These are phyloP conservation scores for Chalcosyrphus nemorum DNA, from an alignment of 2,888 invertebrate species.

Conservation along the genomic window DNA sequence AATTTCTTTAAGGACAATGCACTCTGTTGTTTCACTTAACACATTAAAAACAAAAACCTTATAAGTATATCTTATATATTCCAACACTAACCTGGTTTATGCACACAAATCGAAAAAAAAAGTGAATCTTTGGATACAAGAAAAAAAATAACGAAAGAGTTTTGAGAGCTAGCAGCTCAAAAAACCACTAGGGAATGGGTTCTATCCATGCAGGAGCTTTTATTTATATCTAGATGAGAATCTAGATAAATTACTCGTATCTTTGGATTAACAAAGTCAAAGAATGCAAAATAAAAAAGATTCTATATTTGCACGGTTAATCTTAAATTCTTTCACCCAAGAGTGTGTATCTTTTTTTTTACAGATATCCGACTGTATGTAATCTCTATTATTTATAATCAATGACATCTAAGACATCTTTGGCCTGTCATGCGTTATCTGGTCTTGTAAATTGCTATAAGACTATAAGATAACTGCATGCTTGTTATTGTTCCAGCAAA, in stretches of 20 bases:
- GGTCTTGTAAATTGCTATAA: constrained; percentile 28
- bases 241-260: constrained; percentile 45
- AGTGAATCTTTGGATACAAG: constrained; percentile 2
- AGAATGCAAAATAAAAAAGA: constrained; percentile 54
- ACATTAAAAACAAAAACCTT: constrained; percentile 26
- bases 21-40: constrained; percentile 43
- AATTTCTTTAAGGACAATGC: constrained; percentile 42
- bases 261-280: constrained; percentile 61
- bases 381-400: constrained; percentile 68
- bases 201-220: constrained; percentile 16
- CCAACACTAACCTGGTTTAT: constrained; percentile 62
- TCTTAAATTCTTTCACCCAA: constrained; percentile 23
- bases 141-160: constrained; percentile 16
- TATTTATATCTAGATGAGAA: constrained; percentile 43
- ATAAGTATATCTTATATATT: neutral
- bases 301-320: constrained; percentile 55
- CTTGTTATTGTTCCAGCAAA: neutral
- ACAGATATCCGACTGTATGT: constrained; percentile 38
- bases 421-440: constrained; percentile 29
- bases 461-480: constrained; percentile 6
- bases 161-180: constrained; percentile 69
- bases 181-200: constrained; percentile 65
- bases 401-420: constrained; percentile 62
- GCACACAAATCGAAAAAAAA: constrained; percentile 31
- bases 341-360: neutral